Evolutionary conservation across 1,140 invertebrate species (phyloP), one percentile per base, ranked within the genome.

Genomic region (Pentalonia nigronervosa): DNA sequence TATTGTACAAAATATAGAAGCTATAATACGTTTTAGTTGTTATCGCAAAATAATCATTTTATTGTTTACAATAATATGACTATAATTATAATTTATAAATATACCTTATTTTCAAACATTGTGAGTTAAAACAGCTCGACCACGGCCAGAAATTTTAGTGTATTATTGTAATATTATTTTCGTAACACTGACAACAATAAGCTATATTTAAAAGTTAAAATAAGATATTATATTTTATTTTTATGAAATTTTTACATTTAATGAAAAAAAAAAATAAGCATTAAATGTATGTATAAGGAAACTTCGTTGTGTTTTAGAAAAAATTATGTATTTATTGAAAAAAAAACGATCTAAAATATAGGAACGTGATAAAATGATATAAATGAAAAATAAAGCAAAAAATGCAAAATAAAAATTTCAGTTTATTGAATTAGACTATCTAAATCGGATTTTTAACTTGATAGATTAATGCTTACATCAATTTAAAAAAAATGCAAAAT

Each of bases 31-130:
- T 36, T 2, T 83, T 45, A 41, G 81, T 21, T 84, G 81, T 84
- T 84, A 84, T 84, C 23, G 81, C 20, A 84, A 84, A 84, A 84
- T 84, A 84, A 84, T 84, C 6, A 45, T 84, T 84, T 84, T 84
- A 84, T 84, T 84, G 21, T 41, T 45, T 48, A 87, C 84, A 87
- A 87, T 87, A 87, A 34, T 45, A 87, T 47, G 21, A 4, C 23
- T 84, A 84, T 84, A 84, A 84, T 20, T 50, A 50, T 50, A 50
- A 50, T 20, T 20, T 50, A 20, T 84, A 84, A 41, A 41, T 41
- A 84, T 45, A 84, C 36, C 17, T 2, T 41, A 84, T 41, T 84
- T 84, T n/a, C 76, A 83, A 83, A 81, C 76, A 81, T 81, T 81
- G 7, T n/a, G 30, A 81, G 76, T 11, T 48, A 48, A 48, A 50